Evolutionary conservation across 2,113 vertebrate species (phyloP).

Genomic region (Rattus rattus): DNA sequence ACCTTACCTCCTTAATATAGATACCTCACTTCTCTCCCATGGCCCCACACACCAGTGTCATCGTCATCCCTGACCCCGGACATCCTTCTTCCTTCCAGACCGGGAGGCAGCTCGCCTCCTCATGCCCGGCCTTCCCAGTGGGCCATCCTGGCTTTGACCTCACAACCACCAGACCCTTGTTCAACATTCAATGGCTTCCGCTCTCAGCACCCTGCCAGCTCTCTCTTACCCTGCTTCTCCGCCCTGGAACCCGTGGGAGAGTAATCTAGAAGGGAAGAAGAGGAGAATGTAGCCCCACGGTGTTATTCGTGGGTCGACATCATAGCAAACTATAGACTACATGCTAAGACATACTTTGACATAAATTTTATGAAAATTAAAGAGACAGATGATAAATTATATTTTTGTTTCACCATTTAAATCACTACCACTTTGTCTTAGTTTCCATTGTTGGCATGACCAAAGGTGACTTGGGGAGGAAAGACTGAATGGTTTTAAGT

Average conservation of each 20-base stretch:
- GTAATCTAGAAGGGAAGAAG: slow-evolving; percentile 19
- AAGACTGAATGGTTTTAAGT: background rate
- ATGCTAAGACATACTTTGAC: background rate
- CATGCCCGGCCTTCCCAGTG: slow-evolving; percentile 10
- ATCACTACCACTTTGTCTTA: background rate
- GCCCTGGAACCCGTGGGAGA: slow-evolving; percentile 19
- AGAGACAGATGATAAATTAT: background rate
- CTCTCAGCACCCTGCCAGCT: slow-evolving; percentile 6
- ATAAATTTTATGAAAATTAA: slow-evolving; percentile 5
- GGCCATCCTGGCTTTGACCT: slow-evolving; percentile 42
- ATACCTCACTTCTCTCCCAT: slow-evolving; percentile 45
- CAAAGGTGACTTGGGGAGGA: background rate
- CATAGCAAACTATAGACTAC: background rate
- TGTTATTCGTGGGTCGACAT: background rate
- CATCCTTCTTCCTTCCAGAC: slow-evolving; percentile 79
- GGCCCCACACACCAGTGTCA: slow-evolving; percentile 56
- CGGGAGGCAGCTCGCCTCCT: background rate
- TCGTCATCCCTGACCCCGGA: slow-evolving; percentile 70
- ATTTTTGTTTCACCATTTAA: slow-evolving; percentile 1
- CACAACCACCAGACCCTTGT: slow-evolving; percentile 5
- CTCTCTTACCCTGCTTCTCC: slow-evolving; percentile 53
- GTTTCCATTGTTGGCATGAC: background rate
- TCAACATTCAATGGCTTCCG: slow-evolving; percentile 72
- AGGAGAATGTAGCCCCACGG: background rate
- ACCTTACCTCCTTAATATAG: slow-evolving; percentile 66